Evolutionary conservation across 2,888 invertebrate species (phyloP).

Genomic region (Eledona agricola): DNA sequence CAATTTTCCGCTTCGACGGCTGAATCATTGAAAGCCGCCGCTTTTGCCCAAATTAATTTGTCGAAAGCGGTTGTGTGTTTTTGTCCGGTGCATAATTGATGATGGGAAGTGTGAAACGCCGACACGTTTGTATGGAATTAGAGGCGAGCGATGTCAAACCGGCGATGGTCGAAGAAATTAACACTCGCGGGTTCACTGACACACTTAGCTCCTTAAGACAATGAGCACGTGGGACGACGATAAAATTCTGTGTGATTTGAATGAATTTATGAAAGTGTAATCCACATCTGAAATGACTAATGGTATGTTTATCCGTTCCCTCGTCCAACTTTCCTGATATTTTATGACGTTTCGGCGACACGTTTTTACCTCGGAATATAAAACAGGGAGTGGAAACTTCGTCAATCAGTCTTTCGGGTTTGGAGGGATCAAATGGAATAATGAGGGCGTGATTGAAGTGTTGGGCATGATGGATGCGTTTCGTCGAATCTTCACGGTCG

Average conservation of each 20-base stretch:
- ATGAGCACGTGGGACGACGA: constrained; percentile 6
- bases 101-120: constrained; percentile 10
- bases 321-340: constrained; percentile 15
- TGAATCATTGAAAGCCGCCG: no score
- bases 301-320: constrained; percentile 9
- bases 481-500: background rate
- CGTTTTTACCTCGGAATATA: constrained; percentile 15
- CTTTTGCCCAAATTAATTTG: no score
- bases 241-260: no score
- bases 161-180: constrained; percentile 7
- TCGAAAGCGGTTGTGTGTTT: no score
- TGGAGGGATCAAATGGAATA: constrained; percentile 19
- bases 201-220: constrained; percentile 6
- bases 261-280: no score
- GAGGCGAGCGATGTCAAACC: constrained; percentile 1
- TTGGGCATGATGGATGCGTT: constrained; percentile 13
- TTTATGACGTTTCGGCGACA: constrained; percentile 26
- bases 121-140: background rate
- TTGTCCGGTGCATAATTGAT: constrained; percentile 17
- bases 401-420: constrained; percentile 22
- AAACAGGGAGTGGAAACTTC: constrained; percentile 14
- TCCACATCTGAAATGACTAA: no score
- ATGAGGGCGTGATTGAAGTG: constrained; percentile 1
- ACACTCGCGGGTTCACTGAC: constrained; percentile 2
- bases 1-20: constrained; percentile 4